Percentiles rank a stretch among this genome's conserved stretches.
phyloP scores from a whole-genome alignment of 2,888 invertebrate species.

The Parnassius glacialis region DNA sequence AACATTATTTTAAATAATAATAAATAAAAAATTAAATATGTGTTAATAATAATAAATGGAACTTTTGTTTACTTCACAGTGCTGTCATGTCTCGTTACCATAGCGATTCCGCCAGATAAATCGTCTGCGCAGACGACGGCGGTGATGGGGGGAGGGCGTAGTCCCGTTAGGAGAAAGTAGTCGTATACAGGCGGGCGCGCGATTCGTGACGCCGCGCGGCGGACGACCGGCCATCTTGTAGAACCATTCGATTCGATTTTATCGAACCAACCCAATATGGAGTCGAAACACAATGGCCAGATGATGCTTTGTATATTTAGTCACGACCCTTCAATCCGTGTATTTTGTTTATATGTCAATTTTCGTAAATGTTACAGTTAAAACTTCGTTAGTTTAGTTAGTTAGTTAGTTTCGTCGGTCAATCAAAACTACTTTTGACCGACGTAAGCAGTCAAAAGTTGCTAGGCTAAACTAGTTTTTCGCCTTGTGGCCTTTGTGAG shows the following conservation, averaged over 20 bases:
- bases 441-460: too few relatives aligned
- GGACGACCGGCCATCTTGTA: constrained; percentile 49
- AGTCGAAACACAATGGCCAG: constrained; percentile 6
- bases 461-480: too few relatives aligned
- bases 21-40: too few relatives aligned
- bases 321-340: neutral
- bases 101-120: constrained; percentile 51
- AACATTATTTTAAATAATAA: constrained; percentile 21
- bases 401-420: too few relatives aligned
- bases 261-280: constrained; percentile 38
- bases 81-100: constrained; percentile 40
- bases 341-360: neutral
- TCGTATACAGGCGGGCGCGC: constrained; percentile 64
- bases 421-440: too few relatives aligned
- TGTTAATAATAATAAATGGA: constrained; percentile 4
- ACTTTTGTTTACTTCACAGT: constrained; percentile 49
- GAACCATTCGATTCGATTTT: constrained; percentile 59
- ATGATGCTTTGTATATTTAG: neutral
- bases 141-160: constrained; percentile 33
- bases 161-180: constrained; percentile 81
- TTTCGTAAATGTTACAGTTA: too few relatives aligned
- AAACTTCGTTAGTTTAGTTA: too few relatives aligned
- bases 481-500: too few relatives aligned
- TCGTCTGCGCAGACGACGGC: constrained; percentile 23
- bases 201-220: constrained; percentile 56